Percentiles rank a stretch among this genome's conserved stretches.
phyloP scores from a whole-genome alignment of 1,140 invertebrate species.

The Bilobella aurantiaca region DNA sequence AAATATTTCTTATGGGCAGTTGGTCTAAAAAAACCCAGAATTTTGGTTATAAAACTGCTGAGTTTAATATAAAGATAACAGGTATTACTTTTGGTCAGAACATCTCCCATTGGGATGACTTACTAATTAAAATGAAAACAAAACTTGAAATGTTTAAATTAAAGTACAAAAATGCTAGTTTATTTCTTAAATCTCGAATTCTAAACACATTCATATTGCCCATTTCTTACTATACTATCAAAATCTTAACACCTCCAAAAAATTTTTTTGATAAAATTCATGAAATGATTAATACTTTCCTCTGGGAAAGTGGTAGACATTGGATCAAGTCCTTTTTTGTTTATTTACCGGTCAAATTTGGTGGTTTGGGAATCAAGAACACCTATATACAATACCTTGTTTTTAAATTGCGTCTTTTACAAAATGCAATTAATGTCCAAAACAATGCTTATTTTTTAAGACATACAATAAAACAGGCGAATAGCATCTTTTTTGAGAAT shows the following conservation, averaged over 20 bases:
- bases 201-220: constrained; percentile 9
- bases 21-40: neutral
- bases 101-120: neutral
- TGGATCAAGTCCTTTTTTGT: neutral
- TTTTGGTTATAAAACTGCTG: neutral
- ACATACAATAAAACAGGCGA: too few relatives aligned
- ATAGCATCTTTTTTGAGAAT: too few relatives aligned
- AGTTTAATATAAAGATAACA: neutral
- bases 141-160: neutral
- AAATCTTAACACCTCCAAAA: constrained; percentile 1
- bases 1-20: neutral
- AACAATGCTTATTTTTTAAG: too few relatives aligned
- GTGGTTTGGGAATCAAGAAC: neutral
- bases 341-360: neutral
- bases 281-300: neutral
- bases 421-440: too few relatives aligned
- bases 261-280: neutral
- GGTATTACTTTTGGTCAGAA: constrained; percentile 9
- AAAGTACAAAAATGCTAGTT: neutral
- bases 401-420: too few relatives aligned
- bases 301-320: neutral
- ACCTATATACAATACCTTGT: too few relatives aligned
- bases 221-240: neutral
- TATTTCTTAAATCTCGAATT: neutral
- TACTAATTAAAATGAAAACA: neutral